Conservation (phyloP, 1,140 invertebrate species). For the Cyclina sinensis region DNA sequence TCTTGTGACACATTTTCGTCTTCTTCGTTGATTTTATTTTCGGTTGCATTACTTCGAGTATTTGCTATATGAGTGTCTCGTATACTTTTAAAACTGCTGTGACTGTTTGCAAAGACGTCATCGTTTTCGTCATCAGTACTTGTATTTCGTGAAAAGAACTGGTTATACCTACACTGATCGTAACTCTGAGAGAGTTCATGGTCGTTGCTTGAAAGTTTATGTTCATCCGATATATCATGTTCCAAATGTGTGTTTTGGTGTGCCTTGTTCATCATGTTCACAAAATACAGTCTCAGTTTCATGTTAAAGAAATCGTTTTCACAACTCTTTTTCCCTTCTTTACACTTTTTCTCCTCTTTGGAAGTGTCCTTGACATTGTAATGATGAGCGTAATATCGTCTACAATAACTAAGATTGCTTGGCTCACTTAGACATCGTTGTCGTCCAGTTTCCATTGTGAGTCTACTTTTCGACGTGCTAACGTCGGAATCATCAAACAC, state of each 20-base stretch:
- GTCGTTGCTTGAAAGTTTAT: not conserved
- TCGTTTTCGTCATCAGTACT: slow-evolving; percentile 12
- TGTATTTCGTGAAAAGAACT: not conserved
- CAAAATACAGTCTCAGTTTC: slow-evolving; percentile 50
- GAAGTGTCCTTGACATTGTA: slow-evolving; percentile 38
- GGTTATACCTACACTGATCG: not conserved
- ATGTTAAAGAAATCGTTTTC: slow-evolving; percentile 63
- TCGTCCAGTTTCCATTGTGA: not conserved
- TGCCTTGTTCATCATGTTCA: slow-evolving; percentile 48
- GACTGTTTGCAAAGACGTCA: not conserved
- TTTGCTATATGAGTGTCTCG: not conserved
- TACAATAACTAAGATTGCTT: slow-evolving; percentile 51
- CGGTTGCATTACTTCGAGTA: not conserved
- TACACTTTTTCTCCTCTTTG: slow-evolving; percentile 12
- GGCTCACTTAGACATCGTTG: slow-evolving; percentile 46
- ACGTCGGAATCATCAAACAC: slow-evolving; percentile 50
- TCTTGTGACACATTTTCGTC: not conserved
- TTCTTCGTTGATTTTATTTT: not conserved
- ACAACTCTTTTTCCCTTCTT: not conserved
- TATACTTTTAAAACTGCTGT: not conserved
- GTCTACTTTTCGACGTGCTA: slow-evolving; percentile 2
- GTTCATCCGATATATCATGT: slow-evolving; percentile 5
- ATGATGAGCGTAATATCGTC: slow-evolving; percentile 62
- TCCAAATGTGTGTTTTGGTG: slow-evolving; percentile 12
- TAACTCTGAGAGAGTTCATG: not conserved